Percentiles rank a stretch among this genome's conserved stretches.
Conservation (phyloP, 2,888 invertebrate genomes). For the Loripinus fragilis region DNA sequence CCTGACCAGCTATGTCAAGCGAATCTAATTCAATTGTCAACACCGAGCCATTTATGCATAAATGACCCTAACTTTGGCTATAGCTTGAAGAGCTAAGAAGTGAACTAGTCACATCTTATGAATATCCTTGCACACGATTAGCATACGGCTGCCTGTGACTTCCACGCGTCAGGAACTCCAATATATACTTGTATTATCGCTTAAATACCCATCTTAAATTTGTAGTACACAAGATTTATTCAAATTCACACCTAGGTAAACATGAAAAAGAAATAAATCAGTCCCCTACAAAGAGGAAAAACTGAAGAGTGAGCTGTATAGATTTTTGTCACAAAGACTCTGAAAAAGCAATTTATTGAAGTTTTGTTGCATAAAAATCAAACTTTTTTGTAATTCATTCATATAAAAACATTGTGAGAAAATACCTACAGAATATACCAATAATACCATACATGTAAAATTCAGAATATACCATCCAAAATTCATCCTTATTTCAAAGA, state of each 20-base stretch:
- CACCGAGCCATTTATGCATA: background rate
- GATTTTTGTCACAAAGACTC: no score
- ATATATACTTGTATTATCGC: conserved; percentile 5
- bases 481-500: no score
- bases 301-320: no score
- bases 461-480: no score
- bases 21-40: conserved; percentile 17
- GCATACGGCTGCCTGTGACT: conserved; percentile 12
- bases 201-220: conserved; percentile 2
- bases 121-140: conserved; percentile 12
- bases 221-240: conserved; percentile 11
- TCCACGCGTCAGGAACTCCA: conserved; percentile 16
- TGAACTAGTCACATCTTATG: background rate
- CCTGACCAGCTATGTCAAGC: background rate
- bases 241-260: conserved; percentile 18
- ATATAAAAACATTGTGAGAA: no score
- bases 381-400: no score
- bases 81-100: background rate
- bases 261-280: background rate
- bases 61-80: conserved; percentile 3
- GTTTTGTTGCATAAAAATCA: no score
- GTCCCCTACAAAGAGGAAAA: no score
- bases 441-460: no score
- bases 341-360: no score
- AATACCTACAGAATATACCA: no score